Conservation (phyloP, 2,797 vertebrate genomes). For the Psittacula echo region DNA sequence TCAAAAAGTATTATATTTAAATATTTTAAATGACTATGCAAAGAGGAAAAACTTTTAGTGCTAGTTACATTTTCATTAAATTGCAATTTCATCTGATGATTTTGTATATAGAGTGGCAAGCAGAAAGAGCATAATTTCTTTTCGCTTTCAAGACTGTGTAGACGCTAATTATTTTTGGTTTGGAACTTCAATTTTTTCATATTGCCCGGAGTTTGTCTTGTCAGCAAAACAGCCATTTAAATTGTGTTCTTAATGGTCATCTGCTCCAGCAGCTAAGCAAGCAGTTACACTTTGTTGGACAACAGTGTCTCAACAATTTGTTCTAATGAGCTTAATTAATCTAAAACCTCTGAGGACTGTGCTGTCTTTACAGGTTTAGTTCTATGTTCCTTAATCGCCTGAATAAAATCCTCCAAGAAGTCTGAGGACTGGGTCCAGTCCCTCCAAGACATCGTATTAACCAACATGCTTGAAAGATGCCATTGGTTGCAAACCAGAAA, state of each 20-base stretch:
- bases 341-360: neutral
- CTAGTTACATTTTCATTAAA: neutral
- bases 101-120: neutral
- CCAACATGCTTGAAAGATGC: neutral
- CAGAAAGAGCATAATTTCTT: neutral
- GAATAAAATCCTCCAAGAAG: constrained; percentile 25
- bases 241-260: neutral
- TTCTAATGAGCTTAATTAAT: constrained; percentile 18
- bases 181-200: neutral
- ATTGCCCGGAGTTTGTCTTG: neutral
- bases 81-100: neutral
- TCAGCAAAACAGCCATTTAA: neutral
- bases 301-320: neutral
- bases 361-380: neutral
- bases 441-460: neutral
- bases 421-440: neutral
- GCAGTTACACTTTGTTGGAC: neutral
- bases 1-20: neutral
- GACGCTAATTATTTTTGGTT: neutral
- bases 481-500: neutral
- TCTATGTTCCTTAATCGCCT: neutral
- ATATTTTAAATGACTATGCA: neutral
- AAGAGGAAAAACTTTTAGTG: neutral
- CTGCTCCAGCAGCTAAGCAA: neutral
- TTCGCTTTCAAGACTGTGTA: neutral